These are phyloP conservation scores for Crenuchus spilurus DNA, from an alignment of 2,797 vertebrate species.

Conservation along the genomic window DNA sequence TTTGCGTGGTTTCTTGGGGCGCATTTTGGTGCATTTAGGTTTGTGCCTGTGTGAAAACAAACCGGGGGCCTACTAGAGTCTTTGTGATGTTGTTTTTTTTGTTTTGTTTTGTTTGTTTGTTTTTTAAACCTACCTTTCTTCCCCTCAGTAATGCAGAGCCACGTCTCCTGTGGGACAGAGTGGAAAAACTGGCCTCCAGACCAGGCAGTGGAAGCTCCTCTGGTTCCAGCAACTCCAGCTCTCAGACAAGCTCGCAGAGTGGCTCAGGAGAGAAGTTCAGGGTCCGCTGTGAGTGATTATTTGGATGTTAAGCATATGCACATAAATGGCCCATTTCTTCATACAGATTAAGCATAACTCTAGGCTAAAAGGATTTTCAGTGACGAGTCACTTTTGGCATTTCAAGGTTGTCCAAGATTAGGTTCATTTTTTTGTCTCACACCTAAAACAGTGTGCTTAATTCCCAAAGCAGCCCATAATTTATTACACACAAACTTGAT, in stretches of 20 bases:
- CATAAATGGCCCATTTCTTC: background rate
- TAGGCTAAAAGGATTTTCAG: too few species aligned
- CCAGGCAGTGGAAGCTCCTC: slow-evolving; percentile 93
- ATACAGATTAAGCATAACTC: too few species aligned
- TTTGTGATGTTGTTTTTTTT: too few species aligned
- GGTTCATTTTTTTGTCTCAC: too few species aligned
- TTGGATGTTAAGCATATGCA: background rate
- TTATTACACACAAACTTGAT: background rate
- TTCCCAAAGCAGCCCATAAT: background rate
- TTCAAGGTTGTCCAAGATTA: too few species aligned
- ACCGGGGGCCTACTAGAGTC: too few species aligned
- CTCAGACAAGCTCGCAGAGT: slow-evolving; percentile 84
- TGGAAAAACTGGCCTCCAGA: slow-evolving; percentile 82
- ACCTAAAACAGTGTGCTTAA: too few species aligned
- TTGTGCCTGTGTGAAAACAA: too few species aligned
- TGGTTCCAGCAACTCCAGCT: slow-evolving; percentile 92
- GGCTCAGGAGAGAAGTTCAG: slow-evolving; percentile 87
- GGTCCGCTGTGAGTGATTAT: slow-evolving; percentile 81
- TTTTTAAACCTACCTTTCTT: background rate
- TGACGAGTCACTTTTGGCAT: too few species aligned
- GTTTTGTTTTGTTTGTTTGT: background rate
- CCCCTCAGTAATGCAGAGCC: slow-evolving; percentile 82
- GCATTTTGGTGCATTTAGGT: too few species aligned
- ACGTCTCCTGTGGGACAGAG: slow-evolving; percentile 88
- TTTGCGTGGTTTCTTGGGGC: too few species aligned